These are phyloP conservation scores for Sitophilus oryzae DNA, from an alignment of 1,140 invertebrate species.

Conservation along the genomic window DNA sequence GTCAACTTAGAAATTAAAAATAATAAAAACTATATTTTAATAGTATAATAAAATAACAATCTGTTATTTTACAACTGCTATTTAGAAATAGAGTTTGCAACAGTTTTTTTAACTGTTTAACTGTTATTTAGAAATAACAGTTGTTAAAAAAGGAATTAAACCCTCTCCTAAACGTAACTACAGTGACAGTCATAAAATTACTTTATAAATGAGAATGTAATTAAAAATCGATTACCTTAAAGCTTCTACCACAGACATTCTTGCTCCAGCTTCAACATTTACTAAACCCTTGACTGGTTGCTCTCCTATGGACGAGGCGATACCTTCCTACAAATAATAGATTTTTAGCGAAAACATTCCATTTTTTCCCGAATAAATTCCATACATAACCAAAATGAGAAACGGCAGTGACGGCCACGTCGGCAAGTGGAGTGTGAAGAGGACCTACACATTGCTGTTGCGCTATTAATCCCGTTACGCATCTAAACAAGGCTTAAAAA, in stretches of 20 bases:
- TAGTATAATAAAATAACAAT: background rate
- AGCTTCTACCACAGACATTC: conserved; percentile 91
- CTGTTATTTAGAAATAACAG: too few relatives aligned
- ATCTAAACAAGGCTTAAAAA: conserved; percentile 47
- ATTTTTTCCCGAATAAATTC: conserved; percentile 21
- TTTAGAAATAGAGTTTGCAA: too few relatives aligned
- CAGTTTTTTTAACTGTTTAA: too few relatives aligned
- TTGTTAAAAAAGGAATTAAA: too few relatives aligned
- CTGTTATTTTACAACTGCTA: too few relatives aligned
- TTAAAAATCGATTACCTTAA: too few relatives aligned
- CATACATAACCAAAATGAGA: conserved; percentile 60
- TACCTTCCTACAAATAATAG: conserved; percentile 58
- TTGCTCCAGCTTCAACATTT: conserved; percentile 72
- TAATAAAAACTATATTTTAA: background rate
- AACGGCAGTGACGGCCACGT: conserved; percentile 89
- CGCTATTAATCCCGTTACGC: conserved; percentile 91
- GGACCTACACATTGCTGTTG: conserved; percentile 98
- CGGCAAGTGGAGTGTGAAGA: conserved; percentile 88
- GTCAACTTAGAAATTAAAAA: too few relatives aligned
- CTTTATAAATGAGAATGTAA: too few relatives aligned
- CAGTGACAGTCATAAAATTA: too few relatives aligned
- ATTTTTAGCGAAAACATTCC: conserved; percentile 2
- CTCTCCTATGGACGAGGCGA: conserved; percentile 92
- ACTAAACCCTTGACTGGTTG: conserved; percentile 93
- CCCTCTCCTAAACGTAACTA: too few relatives aligned